Evolutionary conservation across 2,888 invertebrate genomes (phyloP).

Genomic region (Volucella inflata): DNA sequence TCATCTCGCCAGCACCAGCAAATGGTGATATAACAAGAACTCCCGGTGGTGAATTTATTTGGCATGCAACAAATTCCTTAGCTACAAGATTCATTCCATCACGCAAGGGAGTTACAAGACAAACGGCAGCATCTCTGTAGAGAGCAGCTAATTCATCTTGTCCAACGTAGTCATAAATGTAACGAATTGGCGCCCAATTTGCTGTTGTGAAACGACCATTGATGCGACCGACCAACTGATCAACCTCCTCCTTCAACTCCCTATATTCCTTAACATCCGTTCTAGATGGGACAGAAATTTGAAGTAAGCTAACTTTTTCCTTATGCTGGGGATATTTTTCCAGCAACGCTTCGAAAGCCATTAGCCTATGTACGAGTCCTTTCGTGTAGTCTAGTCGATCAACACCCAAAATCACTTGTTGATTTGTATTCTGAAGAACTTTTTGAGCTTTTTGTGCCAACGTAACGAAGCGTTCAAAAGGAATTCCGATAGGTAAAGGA

Average conservation of each 20-base stretch:
- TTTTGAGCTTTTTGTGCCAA: conserved; percentile 89
- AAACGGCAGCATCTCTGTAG: conserved; percentile 94
- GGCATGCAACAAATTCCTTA: conserved; percentile 96
- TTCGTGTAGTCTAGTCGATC: conserved; percentile 96
- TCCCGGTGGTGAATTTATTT: conserved; percentile 93
- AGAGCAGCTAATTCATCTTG: conserved; percentile 94
- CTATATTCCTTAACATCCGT: conserved; percentile 96
- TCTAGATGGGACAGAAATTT: conserved; percentile 94
- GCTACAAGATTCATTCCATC: conserved; percentile 97
- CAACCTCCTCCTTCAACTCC: conserved; percentile 95
- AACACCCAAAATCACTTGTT: conserved; percentile 93
- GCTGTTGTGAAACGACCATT: conserved; percentile 95
- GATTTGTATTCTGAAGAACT: conserved; percentile 87
- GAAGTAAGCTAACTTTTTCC: conserved; percentile 91
- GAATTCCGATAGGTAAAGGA: conserved; percentile 94
- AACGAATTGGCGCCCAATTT: conserved; percentile 95
- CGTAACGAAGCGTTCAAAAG: conserved; percentile 93
- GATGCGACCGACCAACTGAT: conserved; percentile 92
- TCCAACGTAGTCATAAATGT: conserved; percentile 94
- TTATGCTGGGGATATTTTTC: conserved; percentile 94
- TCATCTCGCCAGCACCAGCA: conserved; percentile 96
- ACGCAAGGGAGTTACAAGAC: conserved; percentile 93
- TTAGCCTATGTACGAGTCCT: conserved; percentile 92
- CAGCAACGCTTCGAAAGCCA: conserved; percentile 92
- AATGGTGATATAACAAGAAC: conserved; percentile 95